A percentile compares a stretch with the other conserved stretches of the same genome.
phyloP scores from a whole-genome alignment of 2,888 invertebrate genomes.

The Crematogaster levior region DNA sequence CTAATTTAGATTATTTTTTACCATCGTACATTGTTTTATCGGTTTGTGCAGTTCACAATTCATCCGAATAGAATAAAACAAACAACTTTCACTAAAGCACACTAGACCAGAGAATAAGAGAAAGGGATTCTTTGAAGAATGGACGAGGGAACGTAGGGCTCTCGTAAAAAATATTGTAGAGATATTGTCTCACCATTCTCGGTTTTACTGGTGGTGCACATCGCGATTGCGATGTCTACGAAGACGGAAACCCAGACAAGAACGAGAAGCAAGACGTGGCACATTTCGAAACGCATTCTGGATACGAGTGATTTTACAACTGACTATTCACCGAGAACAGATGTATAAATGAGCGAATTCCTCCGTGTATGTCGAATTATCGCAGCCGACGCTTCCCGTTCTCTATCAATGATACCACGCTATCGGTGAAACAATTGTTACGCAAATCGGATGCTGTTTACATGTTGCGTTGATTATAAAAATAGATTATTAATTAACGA shows the following conservation, averaged over 20 bases:
- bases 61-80: neutral
- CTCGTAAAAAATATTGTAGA: constrained; percentile 31
- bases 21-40: neutral
- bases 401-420: constrained; percentile 42
- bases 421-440: constrained; percentile 57
- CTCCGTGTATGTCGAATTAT: constrained; percentile 59
- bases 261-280: constrained; percentile 41
- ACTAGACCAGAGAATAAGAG: neutral
- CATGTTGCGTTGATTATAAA: constrained; percentile 1
- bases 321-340: constrained; percentile 37
- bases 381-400: constrained; percentile 62
- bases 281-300: constrained; percentile 52
- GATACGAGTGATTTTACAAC: constrained; percentile 43
- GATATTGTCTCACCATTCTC: constrained; percentile 71
- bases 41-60: neutral
- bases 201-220: constrained; percentile 72
- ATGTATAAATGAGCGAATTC: constrained; percentile 31
- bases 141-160: neutral
- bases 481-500: constrained; percentile 1
- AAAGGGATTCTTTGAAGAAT: neutral
- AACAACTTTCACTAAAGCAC: neutral
- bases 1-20: neutral
- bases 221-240: constrained; percentile 56
- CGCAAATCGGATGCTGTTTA: neutral
- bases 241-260: constrained; percentile 60